Evolutionary conservation across 1,140 invertebrate genomes (phyloP).

Genomic region (Drosophila santomea): DNA sequence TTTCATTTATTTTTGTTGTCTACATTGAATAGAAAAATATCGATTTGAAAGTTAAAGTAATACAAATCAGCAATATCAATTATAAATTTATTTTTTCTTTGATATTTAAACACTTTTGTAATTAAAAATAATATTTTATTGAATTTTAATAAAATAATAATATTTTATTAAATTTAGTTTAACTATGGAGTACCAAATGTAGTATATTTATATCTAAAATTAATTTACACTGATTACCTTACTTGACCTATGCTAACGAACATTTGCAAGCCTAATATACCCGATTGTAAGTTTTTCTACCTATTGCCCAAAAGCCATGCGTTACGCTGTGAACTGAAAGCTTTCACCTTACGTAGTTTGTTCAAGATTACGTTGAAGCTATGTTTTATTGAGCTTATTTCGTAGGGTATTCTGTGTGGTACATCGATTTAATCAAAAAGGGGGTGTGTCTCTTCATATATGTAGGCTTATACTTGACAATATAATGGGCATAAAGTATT

Average conservation of each 20-base stretch:
- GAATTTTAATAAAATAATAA: no score
- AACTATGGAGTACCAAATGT: background rate
- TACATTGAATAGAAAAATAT: background rate
- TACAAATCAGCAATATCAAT: no score
- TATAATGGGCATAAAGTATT: background rate
- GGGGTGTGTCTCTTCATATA: conserved; percentile 29
- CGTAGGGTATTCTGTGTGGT: conserved; percentile 1
- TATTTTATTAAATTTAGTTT: no score
- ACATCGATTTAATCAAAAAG: conserved; percentile 10
- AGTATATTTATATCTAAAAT: background rate
- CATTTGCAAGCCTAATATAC: conserved; percentile 9
- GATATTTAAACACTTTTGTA: no score
- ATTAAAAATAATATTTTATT: no score
- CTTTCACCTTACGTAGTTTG: conserved; percentile 28
- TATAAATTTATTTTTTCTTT: no score
- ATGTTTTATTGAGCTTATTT: conserved; percentile 14
- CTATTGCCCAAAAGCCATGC: background rate
- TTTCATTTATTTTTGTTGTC: no score
- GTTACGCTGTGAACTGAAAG: conserved; percentile 21
- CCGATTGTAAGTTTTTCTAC: background rate
- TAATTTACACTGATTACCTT: background rate
- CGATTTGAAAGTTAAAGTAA: no score
- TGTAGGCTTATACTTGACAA: background rate
- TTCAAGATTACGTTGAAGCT: background rate
- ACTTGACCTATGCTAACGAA: no score